phyloP scores from a whole-genome alignment of 2,888 invertebrate species.

The Microdon myrmicae region DNA sequence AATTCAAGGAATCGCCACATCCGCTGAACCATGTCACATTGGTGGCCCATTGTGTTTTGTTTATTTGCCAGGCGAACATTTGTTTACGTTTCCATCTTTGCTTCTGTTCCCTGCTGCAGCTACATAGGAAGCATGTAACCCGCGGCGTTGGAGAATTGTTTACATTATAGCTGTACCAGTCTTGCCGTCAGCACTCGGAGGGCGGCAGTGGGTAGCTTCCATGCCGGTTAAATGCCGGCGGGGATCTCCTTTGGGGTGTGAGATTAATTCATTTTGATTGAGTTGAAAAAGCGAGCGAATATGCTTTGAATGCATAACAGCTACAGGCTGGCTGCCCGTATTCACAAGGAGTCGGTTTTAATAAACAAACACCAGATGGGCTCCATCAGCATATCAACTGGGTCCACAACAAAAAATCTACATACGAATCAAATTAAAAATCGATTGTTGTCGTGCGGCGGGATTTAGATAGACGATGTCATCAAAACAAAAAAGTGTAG shows the following conservation, averaged over 20 bases:
- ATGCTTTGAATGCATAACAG: conserved; percentile 46
- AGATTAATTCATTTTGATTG: conserved; percentile 49
- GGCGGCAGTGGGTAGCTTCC: no score
- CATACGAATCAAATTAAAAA: conserved; percentile 43
- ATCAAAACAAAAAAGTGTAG: conserved; percentile 26
- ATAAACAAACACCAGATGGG: conserved; percentile 24
- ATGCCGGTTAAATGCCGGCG: no score
- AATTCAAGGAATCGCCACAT: conserved; percentile 32
- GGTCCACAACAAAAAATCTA: conserved; percentile 18
- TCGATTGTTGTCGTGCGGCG: conserved; percentile 49
- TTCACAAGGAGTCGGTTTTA: conserved; percentile 8
- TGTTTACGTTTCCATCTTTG: conserved; percentile 41
- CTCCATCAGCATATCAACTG: conserved; percentile 8
- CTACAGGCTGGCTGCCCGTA: no score
- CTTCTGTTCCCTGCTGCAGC: conserved; percentile 16
- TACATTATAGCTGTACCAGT: conserved; percentile 35
- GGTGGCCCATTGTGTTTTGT: conserved; percentile 20
- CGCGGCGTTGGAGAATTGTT: conserved; percentile 30
- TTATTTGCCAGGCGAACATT: conserved; percentile 29
- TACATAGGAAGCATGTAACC: conserved; percentile 9
- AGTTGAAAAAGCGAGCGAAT: conserved; percentile 45
- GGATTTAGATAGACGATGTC: no score
- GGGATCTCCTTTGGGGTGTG: conserved; percentile 39
- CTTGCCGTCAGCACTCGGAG: conserved; percentile 37
- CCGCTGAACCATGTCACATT: conserved; percentile 16